Base-by-base conservation (phyloP, 92 coral and sea anemone species). In the Palythoa grandis region DNA sequence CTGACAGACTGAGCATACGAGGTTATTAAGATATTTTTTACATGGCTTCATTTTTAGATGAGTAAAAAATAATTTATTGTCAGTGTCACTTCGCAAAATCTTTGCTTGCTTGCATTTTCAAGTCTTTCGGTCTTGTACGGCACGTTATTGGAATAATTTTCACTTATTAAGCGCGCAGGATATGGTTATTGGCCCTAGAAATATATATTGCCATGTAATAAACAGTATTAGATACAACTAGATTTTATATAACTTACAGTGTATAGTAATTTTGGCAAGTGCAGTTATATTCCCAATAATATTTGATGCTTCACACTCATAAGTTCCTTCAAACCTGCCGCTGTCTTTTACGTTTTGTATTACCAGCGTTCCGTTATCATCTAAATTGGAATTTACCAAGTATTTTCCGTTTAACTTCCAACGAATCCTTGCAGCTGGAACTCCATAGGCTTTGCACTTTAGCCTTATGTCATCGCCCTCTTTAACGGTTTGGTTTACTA, bases 291-390 rank as follows among this genome's bases (percentile, higher is more conserved):
- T 61, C 8, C 68, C 84, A 65, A 79, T 2, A 66, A 11, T 13
- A 38, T 79, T 79, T 5, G 84, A 79, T 12, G 84, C 84, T 43
- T 79, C 84, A 15, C 84, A 79, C 52, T 65, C 72, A n/a, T 79
- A 79, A 20, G 20, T 61, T 79, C 84, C 73, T 60, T 63, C 84
- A 10, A 23, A 65, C 11, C 5, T 14, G 10, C 19, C 73, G 58
- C 15, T 79, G 40, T 65, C 48, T 19, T 63, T 65, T 39, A 79
- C 84, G 23, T 63, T 22, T 29, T 11, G 40, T 11, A 79, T 65
- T 11, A 79, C 58, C 52, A 79, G 25, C 4, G 84, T 79, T 48
- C 84, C 84, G 39, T 79, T 66, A 0, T 20, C 37, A 20, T 11
- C 5, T n/a, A 79, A 9, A 79, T 7, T 40, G 40, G 73, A 4